phyloP scores from a whole-genome alignment of 2,113 vertebrate species.

The Thryonomys swinderianus region DNA sequence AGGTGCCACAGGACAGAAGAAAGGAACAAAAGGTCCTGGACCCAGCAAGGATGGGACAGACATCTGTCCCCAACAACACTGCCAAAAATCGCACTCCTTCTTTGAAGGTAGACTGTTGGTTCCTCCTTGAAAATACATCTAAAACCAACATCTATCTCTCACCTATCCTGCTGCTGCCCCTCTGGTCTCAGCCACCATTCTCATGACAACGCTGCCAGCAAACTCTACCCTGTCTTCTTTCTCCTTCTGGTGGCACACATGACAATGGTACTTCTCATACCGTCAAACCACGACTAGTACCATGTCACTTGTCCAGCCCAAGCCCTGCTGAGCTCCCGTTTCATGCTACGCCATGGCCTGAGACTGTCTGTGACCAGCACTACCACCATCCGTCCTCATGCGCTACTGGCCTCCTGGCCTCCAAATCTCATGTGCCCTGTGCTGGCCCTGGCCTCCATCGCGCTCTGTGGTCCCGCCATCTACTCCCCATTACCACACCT shows the following conservation, averaged over 20 bases:
- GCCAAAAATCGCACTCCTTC: neutral
- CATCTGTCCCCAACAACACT: neutral
- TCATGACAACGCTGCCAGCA: neutral
- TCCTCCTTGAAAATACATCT: neutral
- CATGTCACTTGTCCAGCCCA: neutral
- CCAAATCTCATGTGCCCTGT: too few relatives aligned
- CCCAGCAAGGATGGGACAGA: neutral
- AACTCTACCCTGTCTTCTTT: neutral
- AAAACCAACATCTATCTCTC: neutral
- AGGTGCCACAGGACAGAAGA: neutral
- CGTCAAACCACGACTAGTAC: neutral
- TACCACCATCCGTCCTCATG: too few relatives aligned
- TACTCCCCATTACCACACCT: too few relatives aligned
- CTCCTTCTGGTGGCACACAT: neutral
- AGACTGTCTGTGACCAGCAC: fast-evolving
- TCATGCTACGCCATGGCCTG: neutral
- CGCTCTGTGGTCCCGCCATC: neutral
- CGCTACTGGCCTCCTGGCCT: neutral
- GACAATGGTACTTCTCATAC: neutral
- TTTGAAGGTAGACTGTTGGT: neutral
- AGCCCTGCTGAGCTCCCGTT: neutral
- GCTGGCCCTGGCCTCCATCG: neutral
- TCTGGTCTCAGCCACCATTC: neutral
- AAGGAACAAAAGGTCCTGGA: fast-evolving
- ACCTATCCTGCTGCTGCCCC: neutral